phyloP scores from a whole-genome alignment of 1,140 invertebrate species.

The Antheraea mylitta region DNA sequence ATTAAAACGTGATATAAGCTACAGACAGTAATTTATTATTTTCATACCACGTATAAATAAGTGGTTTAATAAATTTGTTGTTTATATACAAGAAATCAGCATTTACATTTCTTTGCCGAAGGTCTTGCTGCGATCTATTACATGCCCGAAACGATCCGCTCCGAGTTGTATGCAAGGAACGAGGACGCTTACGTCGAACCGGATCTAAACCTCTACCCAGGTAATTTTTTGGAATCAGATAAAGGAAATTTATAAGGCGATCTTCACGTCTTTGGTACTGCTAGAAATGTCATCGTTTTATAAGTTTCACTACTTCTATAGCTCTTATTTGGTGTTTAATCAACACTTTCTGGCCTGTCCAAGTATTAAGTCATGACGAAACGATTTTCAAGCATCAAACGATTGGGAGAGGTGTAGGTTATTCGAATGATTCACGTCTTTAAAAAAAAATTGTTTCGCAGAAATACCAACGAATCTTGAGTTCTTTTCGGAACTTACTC shows the following conservation, averaged over 20 bases:
- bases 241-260: neutral
- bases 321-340: no score
- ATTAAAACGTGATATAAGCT: no score
- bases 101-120: slow-evolving; percentile 25
- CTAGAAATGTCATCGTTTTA: no score
- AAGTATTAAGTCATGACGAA: no score
- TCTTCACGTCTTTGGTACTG: no score
- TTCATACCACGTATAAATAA: no score
- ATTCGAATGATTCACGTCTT: neutral
- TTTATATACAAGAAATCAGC: neutral
- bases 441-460: slow-evolving; percentile 29
- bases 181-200: slow-evolving; percentile 50
- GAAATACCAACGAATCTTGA: slow-evolving; percentile 93
- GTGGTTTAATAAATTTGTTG: no score
- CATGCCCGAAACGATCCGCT: slow-evolving; percentile 58
- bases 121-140: slow-evolving; percentile 59
- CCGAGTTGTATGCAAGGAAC: slow-evolving; percentile 58
- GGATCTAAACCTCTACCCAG: slow-evolving; percentile 46
- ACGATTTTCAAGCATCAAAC: no score
- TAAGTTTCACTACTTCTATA: no score
- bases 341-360: no score
- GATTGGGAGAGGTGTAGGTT: no score
- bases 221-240: slow-evolving; percentile 22
- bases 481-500: slow-evolving; percentile 93
- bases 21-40: no score